phyloP scores from a whole-genome alignment of 2,888 invertebrate genomes.

The Agriopis marginaria region DNA sequence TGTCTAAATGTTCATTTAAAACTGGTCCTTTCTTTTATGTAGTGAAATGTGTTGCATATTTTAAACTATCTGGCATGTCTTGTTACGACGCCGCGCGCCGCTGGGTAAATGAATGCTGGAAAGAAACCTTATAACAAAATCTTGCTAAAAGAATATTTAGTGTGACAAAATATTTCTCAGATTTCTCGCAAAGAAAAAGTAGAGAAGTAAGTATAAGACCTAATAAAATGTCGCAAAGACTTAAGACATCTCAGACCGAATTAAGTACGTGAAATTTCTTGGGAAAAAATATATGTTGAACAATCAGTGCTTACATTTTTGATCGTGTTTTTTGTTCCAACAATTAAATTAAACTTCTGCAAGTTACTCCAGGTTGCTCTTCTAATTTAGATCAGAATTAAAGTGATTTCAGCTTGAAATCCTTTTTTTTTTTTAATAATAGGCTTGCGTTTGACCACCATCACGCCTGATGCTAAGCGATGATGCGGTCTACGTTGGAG shows the following conservation, averaged over 20 bases:
- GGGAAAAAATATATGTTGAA: neutral
- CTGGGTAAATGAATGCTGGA: conserved; percentile 9
- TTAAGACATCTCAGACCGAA: conserved; percentile 51
- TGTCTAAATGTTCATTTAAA: conserved; percentile 31
- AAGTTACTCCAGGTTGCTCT: too few species aligned
- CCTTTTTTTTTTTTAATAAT: too few species aligned
- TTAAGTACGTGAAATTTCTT: conserved; percentile 48
- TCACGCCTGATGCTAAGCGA: too few species aligned
- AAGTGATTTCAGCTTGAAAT: too few species aligned
- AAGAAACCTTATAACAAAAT: conserved; percentile 12
- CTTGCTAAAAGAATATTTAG: conserved; percentile 21
- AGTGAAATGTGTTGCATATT: conserved; percentile 32
- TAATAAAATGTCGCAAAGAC: conserved; percentile 40
- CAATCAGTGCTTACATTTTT: too few species aligned
- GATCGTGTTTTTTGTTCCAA: too few species aligned
- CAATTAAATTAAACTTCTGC: too few species aligned
- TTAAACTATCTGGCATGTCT: conserved; percentile 27
- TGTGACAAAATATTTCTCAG: conserved; percentile 27
- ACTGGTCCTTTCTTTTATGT: conserved; percentile 25
- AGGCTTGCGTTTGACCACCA: too few species aligned
- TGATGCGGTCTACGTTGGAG: too few species aligned
- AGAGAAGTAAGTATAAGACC: conserved; percentile 23
- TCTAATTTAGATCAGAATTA: too few species aligned
- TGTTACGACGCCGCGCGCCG: conserved; percentile 8
- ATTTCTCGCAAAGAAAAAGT: conserved; percentile 20